Base-by-base conservation (phyloP, 1,140 invertebrate genomes). In the Drosophila elegans region DNA sequence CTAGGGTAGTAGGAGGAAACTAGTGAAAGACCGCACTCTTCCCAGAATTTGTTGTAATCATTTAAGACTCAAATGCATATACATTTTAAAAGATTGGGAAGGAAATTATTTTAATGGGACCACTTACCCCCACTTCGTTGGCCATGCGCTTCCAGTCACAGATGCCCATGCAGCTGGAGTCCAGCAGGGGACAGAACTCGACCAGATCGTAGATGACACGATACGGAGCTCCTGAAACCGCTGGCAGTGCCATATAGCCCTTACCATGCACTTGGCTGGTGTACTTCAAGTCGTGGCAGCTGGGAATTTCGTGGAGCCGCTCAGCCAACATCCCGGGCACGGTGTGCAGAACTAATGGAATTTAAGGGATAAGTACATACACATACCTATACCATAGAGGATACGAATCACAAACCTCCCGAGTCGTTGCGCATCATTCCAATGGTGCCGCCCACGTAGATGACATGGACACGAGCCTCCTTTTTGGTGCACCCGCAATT, bases 131-230 rank as follows among this genome's bases (percentile, higher is more conserved):
- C 59, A 99, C 97, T 92, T 98, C 96, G 68, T 94, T 94, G 0
- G 97, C 97, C 64, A 99, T 98, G 49, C 93, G 93, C 42, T 96
- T 95, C 97, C 98, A 99, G 73, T 98, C 96, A 51, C 95, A 94
- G 92, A 96, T 96, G 0, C 95, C 96, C 96, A 99, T 98, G 91
- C 98, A 98, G 45, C 97, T 96, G 0, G 97, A 98, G 91, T 99
- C 98, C 62, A 98, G 92, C 0, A 99, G 93, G 0, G 96, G 96
- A 13, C 96, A 94, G 91, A 98, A 99, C 93, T 99, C 98, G 41
- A 95, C 92, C 32, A 99, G 94, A 60, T 94, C 95, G 81, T 98
- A 98, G 13, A 96, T 86, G 25, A 98, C 94, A 42, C 96, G 76
- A 21, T 57, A 52, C 1, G 36, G 36, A 29, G 73, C 53, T 16